Evolutionary conservation across 2,888 invertebrate species (phyloP), one percentile per base, ranked within the genome.

Genomic region (Dione juno): DNA sequence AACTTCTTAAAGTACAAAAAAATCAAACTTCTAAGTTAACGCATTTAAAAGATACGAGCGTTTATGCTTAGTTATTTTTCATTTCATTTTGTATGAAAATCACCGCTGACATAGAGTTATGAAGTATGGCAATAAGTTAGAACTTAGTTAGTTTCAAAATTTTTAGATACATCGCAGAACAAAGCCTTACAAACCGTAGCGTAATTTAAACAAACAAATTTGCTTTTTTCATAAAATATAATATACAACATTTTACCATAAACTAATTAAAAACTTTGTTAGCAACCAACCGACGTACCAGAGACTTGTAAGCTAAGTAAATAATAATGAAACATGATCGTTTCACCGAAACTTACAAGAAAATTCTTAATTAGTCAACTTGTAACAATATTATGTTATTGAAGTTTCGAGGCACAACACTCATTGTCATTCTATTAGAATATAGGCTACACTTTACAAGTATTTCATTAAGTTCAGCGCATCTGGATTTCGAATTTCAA

Each of bases 361-460:
- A 54, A 35, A 54, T 54, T 54, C n/a, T 9, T 54, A 54, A 54
- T 54, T 35, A 54, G 35, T 35, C 11, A 54, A 54, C n/a, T 54
- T 35, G 35, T 54, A 9, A 35, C 28, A 54, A 35, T n/a, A 35
- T n/a, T 16, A 35, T 54, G 8, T n/a, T 54, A 35, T 37, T 16
- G 37, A 50, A 50, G 16, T 50, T 50, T 19, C 50, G n/a, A 35
- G 35, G 35, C 35, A 54, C 28, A 54, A 54, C 54, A 37, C n/a
- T 35, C 11, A 54, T 54, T 54, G 54, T 54, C 54, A 8, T 35
- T 54, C 35, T 54, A 54, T n/a, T 54, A 5, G 54, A 54, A 35
- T 54, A 35, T 35, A n/a, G 28, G 10, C 35, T 37, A 37, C 28
- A 59, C n/a, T 59, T 43, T 13, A 8, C 21, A 59, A 59, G 59